Base-by-base conservation (phyloP, 2,113 vertebrate species). In the Cathartes aura region DNA sequence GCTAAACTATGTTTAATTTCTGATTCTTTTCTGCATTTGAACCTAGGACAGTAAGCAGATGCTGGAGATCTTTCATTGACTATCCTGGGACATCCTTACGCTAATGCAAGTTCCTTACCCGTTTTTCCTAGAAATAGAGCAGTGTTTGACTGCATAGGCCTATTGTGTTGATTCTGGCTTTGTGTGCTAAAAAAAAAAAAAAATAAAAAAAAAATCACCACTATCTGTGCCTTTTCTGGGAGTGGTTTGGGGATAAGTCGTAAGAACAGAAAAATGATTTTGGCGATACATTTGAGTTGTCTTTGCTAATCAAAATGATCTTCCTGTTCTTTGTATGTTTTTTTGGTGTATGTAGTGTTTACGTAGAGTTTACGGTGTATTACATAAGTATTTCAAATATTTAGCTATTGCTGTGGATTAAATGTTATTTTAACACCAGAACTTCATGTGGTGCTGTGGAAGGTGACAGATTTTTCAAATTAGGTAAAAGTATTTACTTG, bases 201-300 rank as follows among this genome's bases (percentile, higher is more conserved):
- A 74, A 18, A 67, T 50, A 43, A 38, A 24, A 34, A 89, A 82
- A 83, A 74, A 85, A 36, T 43, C 43, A 71, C 32, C 76, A 79
- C 76, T 66, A 52, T 70, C 76, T 89, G 91, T 97, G 96, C 96
- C 94, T 97, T 93, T 36, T 29, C 68, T 91, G 86, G 93, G 86
- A 95, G 93, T 96, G 91, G 55, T 93, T 96, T 95, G 94, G 86
- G 95, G 95, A 84, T 94, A 95, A 71, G 76, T 94, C 66, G 1
- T 93, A 96, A 95, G 94, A 92, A 92, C 94, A 96, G 95, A 92
- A 86, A 84, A 87, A 87, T 81, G 0, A 94, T 94, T 95, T 87
- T 84, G 90, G 90, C 19, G 27, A 91, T 89, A 93, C 82, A 75
- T 88, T 82, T 93, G 55, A 95, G 82, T 91, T 91, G 81, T 89